Percentiles rank a stretch among this genome's conserved stretches.
These are phyloP conservation scores for Scylla paramamosain DNA, from an alignment of 1,140 invertebrate species.

Conservation along the genomic window DNA sequence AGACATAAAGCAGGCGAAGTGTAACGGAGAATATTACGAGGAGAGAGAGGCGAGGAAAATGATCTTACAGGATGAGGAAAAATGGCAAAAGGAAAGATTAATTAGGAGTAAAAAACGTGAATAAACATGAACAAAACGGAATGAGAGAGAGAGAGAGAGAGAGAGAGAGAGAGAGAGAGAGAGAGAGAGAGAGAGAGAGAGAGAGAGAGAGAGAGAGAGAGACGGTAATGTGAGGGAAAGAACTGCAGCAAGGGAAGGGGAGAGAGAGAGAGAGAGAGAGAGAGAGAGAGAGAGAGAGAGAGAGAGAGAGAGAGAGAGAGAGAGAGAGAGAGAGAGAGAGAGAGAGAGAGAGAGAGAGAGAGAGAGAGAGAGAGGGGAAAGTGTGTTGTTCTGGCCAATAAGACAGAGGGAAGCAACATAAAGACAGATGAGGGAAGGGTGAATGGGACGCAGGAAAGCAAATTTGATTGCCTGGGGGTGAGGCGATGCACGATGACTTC, in stretches of 20 bases:
- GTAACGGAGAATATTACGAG: too few species aligned
- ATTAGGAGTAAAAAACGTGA: neutral
- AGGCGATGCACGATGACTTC: neutral
- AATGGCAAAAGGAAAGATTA: neutral
- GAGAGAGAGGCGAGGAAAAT: neutral
- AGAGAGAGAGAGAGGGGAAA: neutral
- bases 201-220: neutral
- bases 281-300: neutral
- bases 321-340: slow-evolving; percentile 7
- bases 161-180: neutral
- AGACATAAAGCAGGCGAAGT: too few species aligned
- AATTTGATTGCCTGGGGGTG: neutral
- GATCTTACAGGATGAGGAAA: neutral
- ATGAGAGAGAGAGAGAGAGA: neutral
- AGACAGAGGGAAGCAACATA: slow-evolving; percentile 27
- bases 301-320: neutral
- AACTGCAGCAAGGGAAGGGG: neutral
- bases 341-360: neutral
- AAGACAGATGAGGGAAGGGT: neutral
- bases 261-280: neutral
- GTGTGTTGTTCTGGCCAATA: slow-evolving; percentile 21
- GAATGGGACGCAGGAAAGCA: neutral
- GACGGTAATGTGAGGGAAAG: too few species aligned
- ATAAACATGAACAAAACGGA: neutral
- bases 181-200: neutral